phyloP scores from a whole-genome alignment of 2,797 vertebrate species.

The Liasis olivaceus region DNA sequence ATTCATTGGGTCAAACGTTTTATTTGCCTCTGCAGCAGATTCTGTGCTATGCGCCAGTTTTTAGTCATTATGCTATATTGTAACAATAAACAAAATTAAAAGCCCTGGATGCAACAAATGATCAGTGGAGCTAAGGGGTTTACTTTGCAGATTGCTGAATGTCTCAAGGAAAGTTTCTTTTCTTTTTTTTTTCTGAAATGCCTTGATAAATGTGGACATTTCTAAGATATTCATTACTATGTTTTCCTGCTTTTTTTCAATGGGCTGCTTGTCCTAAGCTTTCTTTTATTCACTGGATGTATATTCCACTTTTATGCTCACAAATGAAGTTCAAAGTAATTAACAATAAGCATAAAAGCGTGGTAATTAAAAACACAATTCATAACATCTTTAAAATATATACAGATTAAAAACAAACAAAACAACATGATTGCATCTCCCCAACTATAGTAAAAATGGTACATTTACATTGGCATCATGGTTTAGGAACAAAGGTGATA shows the following conservation, averaged over 20 bases:
- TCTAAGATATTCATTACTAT: not conserved
- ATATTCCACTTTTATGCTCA: not conserved
- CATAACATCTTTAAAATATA: not conserved
- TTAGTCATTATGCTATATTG: not conserved
- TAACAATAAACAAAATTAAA: not conserved
- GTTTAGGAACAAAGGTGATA: not conserved
- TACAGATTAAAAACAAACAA: not conserved
- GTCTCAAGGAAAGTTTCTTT: not conserved
- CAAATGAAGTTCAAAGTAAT: not conserved
- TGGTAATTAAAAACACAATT: not conserved
- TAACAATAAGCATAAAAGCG: not conserved
- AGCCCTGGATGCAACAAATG: not conserved
- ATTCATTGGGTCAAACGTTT: not conserved
- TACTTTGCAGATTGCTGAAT: not conserved
- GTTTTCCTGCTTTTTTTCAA: not conserved
- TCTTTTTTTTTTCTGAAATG: not conserved
- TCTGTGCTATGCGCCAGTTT: not conserved
- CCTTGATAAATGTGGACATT: not conserved
- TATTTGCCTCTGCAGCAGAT: not conserved
- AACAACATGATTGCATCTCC: not conserved
- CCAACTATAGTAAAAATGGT: not conserved
- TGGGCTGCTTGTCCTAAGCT: not conserved
- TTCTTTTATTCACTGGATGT: not conserved
- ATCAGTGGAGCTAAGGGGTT: not conserved
- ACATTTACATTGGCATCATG: not conserved